phyloP scores from a whole-genome alignment of 2,888 invertebrate species.

The Aproaerema taeniolella region DNA sequence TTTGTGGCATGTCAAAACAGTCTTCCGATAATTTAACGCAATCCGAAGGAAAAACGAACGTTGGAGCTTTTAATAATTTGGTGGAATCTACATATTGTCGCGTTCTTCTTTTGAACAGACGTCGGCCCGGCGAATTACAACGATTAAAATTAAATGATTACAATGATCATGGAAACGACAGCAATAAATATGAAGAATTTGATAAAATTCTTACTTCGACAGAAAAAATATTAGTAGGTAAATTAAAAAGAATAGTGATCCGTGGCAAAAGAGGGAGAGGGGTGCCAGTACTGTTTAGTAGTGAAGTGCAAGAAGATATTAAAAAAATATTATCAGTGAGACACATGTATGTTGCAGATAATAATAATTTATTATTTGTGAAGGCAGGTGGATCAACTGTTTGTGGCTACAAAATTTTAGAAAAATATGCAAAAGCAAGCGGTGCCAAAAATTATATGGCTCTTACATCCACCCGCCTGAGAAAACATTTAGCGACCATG shows the following conservation, averaged over 20 bases:
- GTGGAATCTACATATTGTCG: not conserved
- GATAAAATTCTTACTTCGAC: too few relatives aligned
- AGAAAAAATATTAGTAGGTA: too few relatives aligned
- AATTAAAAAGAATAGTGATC: too few relatives aligned
- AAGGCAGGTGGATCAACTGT: not conserved
- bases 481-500: conserved; percentile 33
- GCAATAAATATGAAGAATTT: too few relatives aligned
- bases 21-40: not conserved
- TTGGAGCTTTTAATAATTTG: not conserved
- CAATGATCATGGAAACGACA: too few relatives aligned
- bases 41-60: not conserved
- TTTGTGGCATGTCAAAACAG: conserved; percentile 2
- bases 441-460: conserved; percentile 30
- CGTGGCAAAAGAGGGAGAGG: conserved; percentile 16
- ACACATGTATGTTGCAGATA: conserved; percentile 13
- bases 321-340: conserved; percentile 18
- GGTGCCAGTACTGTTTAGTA: conserved; percentile 28
- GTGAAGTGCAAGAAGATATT: conserved; percentile 25
- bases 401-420: conserved; percentile 22
- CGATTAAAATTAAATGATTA: not conserved
- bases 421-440: conserved; percentile 24
- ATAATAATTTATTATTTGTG: conserved; percentile 16
- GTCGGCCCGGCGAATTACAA: not conserved
- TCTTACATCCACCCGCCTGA: conserved; percentile 28
- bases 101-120: not conserved